Conservation (phyloP, 2,888 invertebrate species). For the Smittia sp. region DNA sequence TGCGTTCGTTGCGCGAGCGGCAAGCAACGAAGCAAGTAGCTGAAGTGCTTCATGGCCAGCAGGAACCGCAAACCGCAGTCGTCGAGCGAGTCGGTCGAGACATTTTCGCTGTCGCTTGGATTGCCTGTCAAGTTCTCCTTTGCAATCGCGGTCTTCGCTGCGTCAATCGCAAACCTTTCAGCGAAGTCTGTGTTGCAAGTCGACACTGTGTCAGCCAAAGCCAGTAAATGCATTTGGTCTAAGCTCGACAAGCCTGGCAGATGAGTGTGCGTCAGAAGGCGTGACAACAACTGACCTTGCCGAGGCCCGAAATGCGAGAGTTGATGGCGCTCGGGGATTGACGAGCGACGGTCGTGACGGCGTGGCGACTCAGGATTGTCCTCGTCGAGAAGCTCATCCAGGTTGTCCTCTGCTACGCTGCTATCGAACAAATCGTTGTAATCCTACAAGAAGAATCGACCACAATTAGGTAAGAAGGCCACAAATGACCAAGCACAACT, state of each 20-base stretch:
- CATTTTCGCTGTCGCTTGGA: conserved; percentile 57
- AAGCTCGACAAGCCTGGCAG: conserved; percentile 91
- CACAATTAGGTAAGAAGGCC: background rate
- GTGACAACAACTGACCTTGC: conserved; percentile 80
- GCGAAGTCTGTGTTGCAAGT: conserved; percentile 88
- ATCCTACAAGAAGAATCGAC: conserved; percentile 56
- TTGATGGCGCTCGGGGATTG: conserved; percentile 69
- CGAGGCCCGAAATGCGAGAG: conserved; percentile 84
- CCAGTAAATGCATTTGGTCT: conserved; percentile 99
- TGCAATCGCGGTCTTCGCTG: conserved; percentile 64
- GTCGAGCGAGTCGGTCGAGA: conserved; percentile 78
- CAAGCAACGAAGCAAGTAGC: conserved; percentile 88
- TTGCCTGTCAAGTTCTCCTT: conserved; percentile 63
- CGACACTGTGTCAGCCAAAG: conserved; percentile 95
- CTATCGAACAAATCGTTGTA: conserved; percentile 90
- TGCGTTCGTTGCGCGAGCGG: conserved; percentile 84
- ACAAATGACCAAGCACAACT: background rate
- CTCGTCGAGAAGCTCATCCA: conserved; percentile 70
- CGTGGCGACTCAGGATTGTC: conserved; percentile 67
- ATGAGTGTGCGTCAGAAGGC: conserved; percentile 91
- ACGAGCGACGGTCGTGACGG: conserved; percentile 63
- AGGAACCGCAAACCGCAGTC: conserved; percentile 96
- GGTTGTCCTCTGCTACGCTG: conserved; percentile 72
- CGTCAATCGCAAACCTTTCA: conserved; percentile 71
- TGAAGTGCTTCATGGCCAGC: conserved; percentile 96